Conservation (phyloP, 2,113 vertebrate species). For the Nanorana parkeri region DNA sequence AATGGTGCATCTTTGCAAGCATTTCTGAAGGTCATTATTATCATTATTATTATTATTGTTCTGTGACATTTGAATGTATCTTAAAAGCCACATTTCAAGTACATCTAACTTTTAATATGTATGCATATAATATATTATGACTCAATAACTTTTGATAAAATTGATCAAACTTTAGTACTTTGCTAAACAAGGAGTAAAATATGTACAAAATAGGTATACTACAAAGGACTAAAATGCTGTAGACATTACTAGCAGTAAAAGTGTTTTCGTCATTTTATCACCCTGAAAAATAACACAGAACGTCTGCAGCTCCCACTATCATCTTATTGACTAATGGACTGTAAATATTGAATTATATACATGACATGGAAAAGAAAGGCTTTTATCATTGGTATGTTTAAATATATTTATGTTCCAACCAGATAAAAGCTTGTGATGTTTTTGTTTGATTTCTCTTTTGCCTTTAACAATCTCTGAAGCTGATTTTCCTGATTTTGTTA, state of each 20-base stretch:
- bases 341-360: conserved; percentile 6
- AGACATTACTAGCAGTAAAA: not conserved
- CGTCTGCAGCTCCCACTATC: not conserved
- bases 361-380: not conserved
- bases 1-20: no score
- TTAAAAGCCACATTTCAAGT: conserved; percentile 11
- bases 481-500: no score
- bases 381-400: conserved; percentile 4
- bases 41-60: not conserved
- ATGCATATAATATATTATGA: not conserved
- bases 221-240: no score
- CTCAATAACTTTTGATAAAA: not conserved
- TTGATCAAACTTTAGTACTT: not conserved
- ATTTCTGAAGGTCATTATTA: no score
- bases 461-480: no score
- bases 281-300: not conserved
- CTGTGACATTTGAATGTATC: not conserved
- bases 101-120: conserved; percentile 7
- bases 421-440: no score
- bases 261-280: not conserved
- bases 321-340: not conserved
- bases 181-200: no score
- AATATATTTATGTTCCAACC: no score
- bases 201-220: no score
- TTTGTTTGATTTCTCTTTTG: no score